A percentile compares a stretch with the other conserved stretches of the same genome.
These are phyloP conservation scores for Piprites chloris DNA, from an alignment of 2,113 vertebrate genomes.

Conservation along the genomic window DNA sequence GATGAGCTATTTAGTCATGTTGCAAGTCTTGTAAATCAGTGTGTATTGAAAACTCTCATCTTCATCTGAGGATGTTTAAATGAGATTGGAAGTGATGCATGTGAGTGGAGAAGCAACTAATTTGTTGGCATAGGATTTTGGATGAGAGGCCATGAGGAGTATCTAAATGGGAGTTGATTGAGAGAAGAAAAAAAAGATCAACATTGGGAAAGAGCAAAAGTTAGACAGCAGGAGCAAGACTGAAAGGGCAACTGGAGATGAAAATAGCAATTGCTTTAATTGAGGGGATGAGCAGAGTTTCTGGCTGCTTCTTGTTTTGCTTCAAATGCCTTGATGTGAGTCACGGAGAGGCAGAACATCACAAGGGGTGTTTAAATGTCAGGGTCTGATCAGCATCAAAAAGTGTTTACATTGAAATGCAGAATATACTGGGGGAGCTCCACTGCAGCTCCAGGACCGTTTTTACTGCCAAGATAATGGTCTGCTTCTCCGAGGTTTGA, in stretches of 20 bases:
- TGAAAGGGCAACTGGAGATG: slow-evolving; percentile 6
- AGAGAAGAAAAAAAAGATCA: neutral
- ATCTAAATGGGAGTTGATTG: neutral
- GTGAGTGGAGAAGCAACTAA: neutral
- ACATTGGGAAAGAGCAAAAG: neutral
- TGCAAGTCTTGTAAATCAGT: slow-evolving; percentile 37
- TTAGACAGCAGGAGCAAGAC: neutral
- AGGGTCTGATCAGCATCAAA: neutral
- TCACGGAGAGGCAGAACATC: neutral
- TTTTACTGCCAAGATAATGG: neutral
- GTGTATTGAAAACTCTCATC: slow-evolving; percentile 19
- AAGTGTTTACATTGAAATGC: neutral
- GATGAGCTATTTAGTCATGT: slow-evolving; percentile 48
- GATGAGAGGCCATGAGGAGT: neutral
- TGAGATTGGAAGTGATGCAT: neutral
- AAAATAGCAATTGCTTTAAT: slow-evolving; percentile 24
- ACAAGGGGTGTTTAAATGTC: neutral
- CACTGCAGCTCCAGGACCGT: neutral
- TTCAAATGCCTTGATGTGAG: neutral
- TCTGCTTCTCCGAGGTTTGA: neutral
- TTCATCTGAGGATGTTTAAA: neutral
- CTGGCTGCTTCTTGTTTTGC: neutral
- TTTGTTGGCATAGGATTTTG: neutral
- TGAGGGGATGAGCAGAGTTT: slow-evolving; percentile 5
- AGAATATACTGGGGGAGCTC: neutral